Evolutionary conservation across 2,888 invertebrate genomes (phyloP), one percentile per base, ranked within the genome.

Genomic region (Nymphalis c-album): DNA sequence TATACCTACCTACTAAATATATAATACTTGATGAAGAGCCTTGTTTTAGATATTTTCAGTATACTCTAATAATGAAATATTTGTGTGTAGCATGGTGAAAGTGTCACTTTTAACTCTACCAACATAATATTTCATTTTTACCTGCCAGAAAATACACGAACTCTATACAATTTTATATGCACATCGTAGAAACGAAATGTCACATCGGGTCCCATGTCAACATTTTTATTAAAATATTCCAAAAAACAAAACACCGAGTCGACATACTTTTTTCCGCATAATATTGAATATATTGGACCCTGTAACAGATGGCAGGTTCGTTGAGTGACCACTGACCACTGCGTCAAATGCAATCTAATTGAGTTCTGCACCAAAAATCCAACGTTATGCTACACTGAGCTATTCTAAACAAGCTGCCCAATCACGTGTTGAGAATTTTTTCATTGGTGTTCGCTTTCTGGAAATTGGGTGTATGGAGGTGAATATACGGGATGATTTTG

Each of bases 381-480:
- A 50, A 50, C 22, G 68, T 64, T 65, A 64, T 59, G 57, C 51
- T 22, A 69, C 58, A 66, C 59, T 63, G 58, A 59, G 45, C 62
- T 67, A 69, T 59, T 68, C 68, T 71, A 71, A 73, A 73, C 69
- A 72, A 71, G 72, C 71, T 69, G 68, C 66, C 68, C 68, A 71
- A 73, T 73, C 72, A 72, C 72, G 68, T 69, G 72, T 73, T 61
- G 68, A 69, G 72, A 71, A 72, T 70, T 71, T 70, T 73, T 69
- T 68, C 69, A 72, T 59, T 67, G 69, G 66, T 35, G 58, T 67
- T 63, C 46, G 55, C 60, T 59, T 53, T 60, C 68, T 66, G 57
- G 53, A 71, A 73, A 72, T 69, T 72, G 68, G 51, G 26, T 60
- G 55, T 65, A 51, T 31, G 22, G 67, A 60, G 20, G 55, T 26